Percentiles rank a stretch among this genome's conserved stretches.
phyloP scores from a whole-genome alignment of 2,113 vertebrate genomes.

The Origma solitaria region DNA sequence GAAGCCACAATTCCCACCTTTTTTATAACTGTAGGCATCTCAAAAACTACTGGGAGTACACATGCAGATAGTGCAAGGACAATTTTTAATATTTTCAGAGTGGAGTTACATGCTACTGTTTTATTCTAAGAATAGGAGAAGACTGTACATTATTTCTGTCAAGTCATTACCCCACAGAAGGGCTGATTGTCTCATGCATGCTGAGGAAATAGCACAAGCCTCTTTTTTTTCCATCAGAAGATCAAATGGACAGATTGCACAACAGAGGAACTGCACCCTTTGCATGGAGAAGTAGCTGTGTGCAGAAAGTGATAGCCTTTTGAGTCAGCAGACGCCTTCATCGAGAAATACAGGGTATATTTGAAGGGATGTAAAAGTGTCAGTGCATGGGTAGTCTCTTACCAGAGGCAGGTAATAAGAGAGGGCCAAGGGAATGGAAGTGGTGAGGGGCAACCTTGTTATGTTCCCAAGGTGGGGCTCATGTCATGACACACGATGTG shows the following conservation, averaged over 20 bases:
- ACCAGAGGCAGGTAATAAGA: not conserved
- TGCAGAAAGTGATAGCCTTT: not conserved
- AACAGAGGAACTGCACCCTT: constrained; percentile 25
- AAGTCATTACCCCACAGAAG: not conserved
- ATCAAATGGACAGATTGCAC: constrained; percentile 6
- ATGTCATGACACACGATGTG: accelerated
- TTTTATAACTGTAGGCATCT: not conserved
- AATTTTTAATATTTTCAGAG: not conserved
- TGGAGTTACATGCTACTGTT: not conserved
- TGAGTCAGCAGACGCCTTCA: not conserved
- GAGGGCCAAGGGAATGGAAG: not conserved
- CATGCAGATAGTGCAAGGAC: not conserved
- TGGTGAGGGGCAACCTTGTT: not conserved
- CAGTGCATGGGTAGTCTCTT: not conserved
- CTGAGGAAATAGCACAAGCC: not conserved
- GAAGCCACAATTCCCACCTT: not conserved
- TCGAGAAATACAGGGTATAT: not conserved
- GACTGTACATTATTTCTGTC: not conserved
- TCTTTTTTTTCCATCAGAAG: not conserved
- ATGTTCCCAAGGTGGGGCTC: not conserved
- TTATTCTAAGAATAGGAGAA: not conserved
- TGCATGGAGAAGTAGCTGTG: not conserved
- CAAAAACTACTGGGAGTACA: not conserved
- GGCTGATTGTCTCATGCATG: not conserved
- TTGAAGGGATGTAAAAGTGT: not conserved